A percentile compares a stretch with the other conserved stretches of the same genome.
Evolutionary conservation across 2,113 vertebrate species (phyloP).

Genomic region (Clarias macrocephalus): DNA sequence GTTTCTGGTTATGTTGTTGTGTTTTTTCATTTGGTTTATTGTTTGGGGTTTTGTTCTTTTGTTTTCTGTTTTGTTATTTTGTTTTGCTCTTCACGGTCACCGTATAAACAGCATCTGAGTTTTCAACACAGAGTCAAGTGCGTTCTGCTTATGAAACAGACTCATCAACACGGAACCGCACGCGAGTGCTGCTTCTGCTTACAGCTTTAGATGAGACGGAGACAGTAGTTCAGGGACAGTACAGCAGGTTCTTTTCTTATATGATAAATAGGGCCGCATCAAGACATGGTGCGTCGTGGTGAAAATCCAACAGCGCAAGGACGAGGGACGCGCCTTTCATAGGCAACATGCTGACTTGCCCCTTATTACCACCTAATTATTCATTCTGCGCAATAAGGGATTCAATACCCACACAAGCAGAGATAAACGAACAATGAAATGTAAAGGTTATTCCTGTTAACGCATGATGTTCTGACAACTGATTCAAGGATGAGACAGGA

Average conservation of each 20-base stretch:
- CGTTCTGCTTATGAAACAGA: background rate
- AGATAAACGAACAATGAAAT: background rate
- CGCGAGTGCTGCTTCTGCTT: background rate
- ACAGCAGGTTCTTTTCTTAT: background rate
- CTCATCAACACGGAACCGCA: background rate
- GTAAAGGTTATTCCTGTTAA: background rate
- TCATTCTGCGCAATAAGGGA: constrained; percentile 3
- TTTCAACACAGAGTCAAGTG: background rate
- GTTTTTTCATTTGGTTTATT: too few relatives aligned
- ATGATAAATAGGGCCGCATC: constrained; percentile 8
- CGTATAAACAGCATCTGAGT: background rate
- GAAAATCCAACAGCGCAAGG: background rate
- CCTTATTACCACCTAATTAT: constrained; percentile 16
- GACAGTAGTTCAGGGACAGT: background rate
- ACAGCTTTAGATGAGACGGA: background rate
- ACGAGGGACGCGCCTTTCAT: too few relatives aligned
- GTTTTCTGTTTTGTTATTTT: too few relatives aligned
- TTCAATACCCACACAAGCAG: background rate
- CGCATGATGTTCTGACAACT: background rate
- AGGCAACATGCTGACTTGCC: constrained; percentile 8
- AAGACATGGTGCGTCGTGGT: background rate
- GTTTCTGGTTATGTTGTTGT: too few relatives aligned
- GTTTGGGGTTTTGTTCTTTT: too few relatives aligned
- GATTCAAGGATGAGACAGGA: background rate
- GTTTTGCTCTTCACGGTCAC: too few relatives aligned